Base-by-base conservation (phyloP, 2,888 invertebrate genomes). In the Amphipoea oculea region DNA sequence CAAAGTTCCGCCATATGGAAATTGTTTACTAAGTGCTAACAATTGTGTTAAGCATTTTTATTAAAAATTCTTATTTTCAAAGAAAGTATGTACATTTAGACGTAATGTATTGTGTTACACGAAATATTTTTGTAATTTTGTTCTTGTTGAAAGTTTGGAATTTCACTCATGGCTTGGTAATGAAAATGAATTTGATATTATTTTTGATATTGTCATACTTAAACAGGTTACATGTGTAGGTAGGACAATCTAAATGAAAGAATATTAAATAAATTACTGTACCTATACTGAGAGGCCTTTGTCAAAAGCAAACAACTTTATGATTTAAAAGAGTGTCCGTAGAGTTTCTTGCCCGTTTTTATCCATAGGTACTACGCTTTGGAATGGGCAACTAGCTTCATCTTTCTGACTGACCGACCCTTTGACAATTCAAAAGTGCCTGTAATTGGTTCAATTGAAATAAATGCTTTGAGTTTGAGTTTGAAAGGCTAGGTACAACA, bases 1-100 rank as follows among this genome's bases (percentile, higher is more conserved):
- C 85, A 90, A 92, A 90, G 83, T 91, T 85, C 83, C 81, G 72
- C 76, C 88, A 86, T 91, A 92, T 89, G 89, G 82, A 92, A 91
- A 92, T 92, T 92, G 92, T 92, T 92, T 89, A 87, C 86, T 84
- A 90, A 90, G 89, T 90, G 86, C 79, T 83, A 85, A 88, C 90
- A 88, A 89, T 88, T 89, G 86, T 81, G 86, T 76, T 78, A 73
- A 87, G 82, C 81, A 82, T 87, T 89, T 88, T 87, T 88, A 87
- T 81, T 84, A 88, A 88, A 89, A 81, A 72, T 75, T 82, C 81
- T 80, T 83, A 80, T 81, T 81, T 78, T 74, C 65, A 71, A 66
- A 66, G 1, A 78, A 86, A 82, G 80, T 77, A 79, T 79, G 78
- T 74, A 60, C 67, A 79, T 79, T 79, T 73, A 76, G 62, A 67